Evolutionary conservation across 2,113 vertebrate species (phyloP), one percentile per base, ranked within the genome.

Genomic region (Gulo gulo): DNA sequence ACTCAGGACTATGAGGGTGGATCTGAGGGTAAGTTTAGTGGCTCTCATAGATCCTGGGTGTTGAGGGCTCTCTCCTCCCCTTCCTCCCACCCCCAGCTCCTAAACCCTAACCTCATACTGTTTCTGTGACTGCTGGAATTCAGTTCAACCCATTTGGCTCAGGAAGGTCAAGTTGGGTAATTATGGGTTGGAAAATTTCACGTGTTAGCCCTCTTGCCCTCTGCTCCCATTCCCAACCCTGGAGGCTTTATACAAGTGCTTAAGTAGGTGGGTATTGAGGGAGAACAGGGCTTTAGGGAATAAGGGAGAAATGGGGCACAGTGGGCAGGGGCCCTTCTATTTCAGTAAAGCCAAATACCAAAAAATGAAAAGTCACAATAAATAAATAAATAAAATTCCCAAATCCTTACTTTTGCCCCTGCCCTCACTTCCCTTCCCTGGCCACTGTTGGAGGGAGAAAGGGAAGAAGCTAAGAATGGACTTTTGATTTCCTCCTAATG

Each of bases 321-420:
- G 87, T 95, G 96, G 96, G 93, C 97, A 94, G 96, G 97, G 96
- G 85, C 92, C 97, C 90, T 96, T 97, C 96, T 90, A 86, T 85
- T 96, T 95, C 96, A 92, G 88, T 98, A 98, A 98, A 98, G 98
- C 98, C 97, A 98, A 98, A 98, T 97, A 98, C 97, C 97, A 97
- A 97, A 95, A 97, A 88, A 97, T 57, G 57, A 97, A 98, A 98
- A 97, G 79, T 97, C 82, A 97, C 88, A 98, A 98, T 98, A 98
- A 98, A 98, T 98, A 98, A 98, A 98, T 98, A 98, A 98, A 98
- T 98, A 98, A 97, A 93, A 88, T 88, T 81, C 91, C 97, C 59
- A 94, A 96, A 96, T 88, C 97, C 94, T 98, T 88, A 73, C 87
- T 96, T 97, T 89, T 93, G 93, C 94, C 95, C 98, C 95, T 96